Base-by-base conservation (phyloP, 2,113 vertebrate species). In the Tychaedon coryphoeus region DNA sequence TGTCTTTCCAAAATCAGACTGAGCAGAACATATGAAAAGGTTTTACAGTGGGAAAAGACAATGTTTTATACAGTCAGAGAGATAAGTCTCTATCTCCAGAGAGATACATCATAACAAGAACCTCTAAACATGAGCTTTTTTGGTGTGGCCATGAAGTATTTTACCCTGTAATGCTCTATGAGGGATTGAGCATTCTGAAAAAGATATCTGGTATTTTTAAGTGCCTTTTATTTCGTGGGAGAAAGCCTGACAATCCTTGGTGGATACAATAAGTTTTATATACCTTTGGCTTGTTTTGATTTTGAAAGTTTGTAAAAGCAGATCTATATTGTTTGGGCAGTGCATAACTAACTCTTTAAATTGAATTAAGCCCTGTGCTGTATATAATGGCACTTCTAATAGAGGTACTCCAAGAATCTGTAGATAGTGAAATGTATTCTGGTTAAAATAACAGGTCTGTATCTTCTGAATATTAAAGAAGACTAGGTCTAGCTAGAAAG, bases 371-470 rank as follows among this genome's bases (percentile, higher is more conserved):
- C 45, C 47, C 23, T 54, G 24, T 67, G 50, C 31, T 77, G 17
- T 82, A 12, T 45, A 28, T 73, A 92, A 94, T 69, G 93, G 42
- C 31, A 67, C 33, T 92, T 86, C 64, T 77, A 78, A 80, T 60
- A 58, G 5, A 47, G 53, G 26, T 94, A 45, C 28, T 86, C 36
- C 86, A 94, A 76, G 64, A 91, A 81, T 86, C 24, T 81, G 61
- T 91, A 50, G 77, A 23, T 51, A 75, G 28, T 84, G 84, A 97
- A 96, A 92, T 84, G 18, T 62, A 86, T 95, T 97, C 86, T 42
- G 56, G 28, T 92, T 96, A 95, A 97, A 97, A 95, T 70, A 97
- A 95, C 36, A 96, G 90, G 95, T 91, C 40, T 19, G 17, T 80
- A 90, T 92, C 86, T 96, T 92, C 88, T 96, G 93, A 97, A 93